Conservation (phyloP, 2,797 vertebrate genomes). For the Cuniculus paca region DNA sequence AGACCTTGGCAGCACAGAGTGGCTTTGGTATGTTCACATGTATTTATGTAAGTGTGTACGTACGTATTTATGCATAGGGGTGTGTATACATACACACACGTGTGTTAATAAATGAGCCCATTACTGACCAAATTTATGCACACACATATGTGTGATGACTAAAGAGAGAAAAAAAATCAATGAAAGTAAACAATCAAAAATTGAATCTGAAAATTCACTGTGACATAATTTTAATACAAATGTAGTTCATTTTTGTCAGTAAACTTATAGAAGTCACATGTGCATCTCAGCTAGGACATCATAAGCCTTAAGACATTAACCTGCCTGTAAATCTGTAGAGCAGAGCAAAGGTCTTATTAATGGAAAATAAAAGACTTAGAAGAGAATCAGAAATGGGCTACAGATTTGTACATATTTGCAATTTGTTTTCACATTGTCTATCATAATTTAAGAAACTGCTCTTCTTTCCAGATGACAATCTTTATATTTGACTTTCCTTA, state of each 20-base stretch:
- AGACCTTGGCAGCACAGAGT: background rate
- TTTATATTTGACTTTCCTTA: slow-evolving; percentile 66
- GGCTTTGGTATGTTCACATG: background rate
- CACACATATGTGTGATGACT: background rate
- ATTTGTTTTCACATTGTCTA: slow-evolving; percentile 59
- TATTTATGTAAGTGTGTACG: background rate
- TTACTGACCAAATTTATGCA: background rate
- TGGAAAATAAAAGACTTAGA: background rate
- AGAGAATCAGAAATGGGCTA: background rate
- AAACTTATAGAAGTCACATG: background rate
- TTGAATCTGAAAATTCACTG: background rate
- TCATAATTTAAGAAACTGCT: slow-evolving; percentile 41
- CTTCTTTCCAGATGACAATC: slow-evolving; percentile 35
- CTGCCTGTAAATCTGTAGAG: background rate
- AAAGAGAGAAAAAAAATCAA: background rate
- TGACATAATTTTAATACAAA: background rate
- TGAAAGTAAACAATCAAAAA: background rate
- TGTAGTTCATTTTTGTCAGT: background rate
- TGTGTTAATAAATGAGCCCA: background rate
- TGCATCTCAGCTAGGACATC: background rate
- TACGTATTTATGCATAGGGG: background rate
- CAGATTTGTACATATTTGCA: slow-evolving; percentile 51
- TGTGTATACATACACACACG: no score
- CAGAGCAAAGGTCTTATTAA: slow-evolving; percentile 37
- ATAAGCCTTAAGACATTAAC: background rate